These are phyloP conservation scores for Epinephelus malabaricus DNA, from an alignment of 2,797 vertebrate genomes.

Conservation along the genomic window DNA sequence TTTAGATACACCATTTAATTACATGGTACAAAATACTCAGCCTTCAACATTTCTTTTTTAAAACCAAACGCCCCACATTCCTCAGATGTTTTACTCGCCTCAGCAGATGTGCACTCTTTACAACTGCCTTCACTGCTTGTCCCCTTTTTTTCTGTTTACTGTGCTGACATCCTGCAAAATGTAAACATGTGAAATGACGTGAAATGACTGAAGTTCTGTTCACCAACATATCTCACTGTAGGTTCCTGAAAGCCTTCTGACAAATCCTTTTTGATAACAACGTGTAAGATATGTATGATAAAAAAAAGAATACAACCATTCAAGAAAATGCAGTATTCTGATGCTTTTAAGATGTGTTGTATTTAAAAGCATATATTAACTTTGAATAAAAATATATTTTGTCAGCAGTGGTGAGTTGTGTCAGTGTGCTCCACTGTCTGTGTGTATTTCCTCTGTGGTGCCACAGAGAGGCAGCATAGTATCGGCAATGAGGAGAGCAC, in stretches of 20 bases:
- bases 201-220: slow-evolving; percentile 23
- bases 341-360: slow-evolving; percentile 70
- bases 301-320: slow-evolving; percentile 28
- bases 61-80: slow-evolving; percentile 10
- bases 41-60: slow-evolving; percentile 12
- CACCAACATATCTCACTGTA: slow-evolving; percentile 41
- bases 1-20: background rate
- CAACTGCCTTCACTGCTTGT: slow-evolving; percentile 8
- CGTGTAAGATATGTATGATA: slow-evolving; percentile 58
- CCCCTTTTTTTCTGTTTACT: slow-evolving; percentile 1
- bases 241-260: slow-evolving; percentile 47
- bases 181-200: background rate
- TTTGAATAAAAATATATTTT: slow-evolving; percentile 83
- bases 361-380: slow-evolving; percentile 79
- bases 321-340: slow-evolving; percentile 71
- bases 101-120: slow-evolving; percentile 24
- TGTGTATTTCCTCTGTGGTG: slow-evolving; percentile 47
- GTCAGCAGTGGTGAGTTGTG: slow-evolving; percentile 40
- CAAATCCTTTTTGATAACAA: slow-evolving; percentile 60
- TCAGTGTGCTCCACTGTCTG: background rate
- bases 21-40: slow-evolving; percentile 16
- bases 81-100: slow-evolving; percentile 25
- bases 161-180: slow-evolving; percentile 22
- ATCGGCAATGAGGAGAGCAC: slow-evolving; percentile 32
- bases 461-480: slow-evolving; percentile 84